Percentiles rank a stretch among this genome's conserved stretches.
Evolutionary conservation across 2,113 vertebrate species (phyloP).

Genomic region (Eulemur macaco): DNA sequence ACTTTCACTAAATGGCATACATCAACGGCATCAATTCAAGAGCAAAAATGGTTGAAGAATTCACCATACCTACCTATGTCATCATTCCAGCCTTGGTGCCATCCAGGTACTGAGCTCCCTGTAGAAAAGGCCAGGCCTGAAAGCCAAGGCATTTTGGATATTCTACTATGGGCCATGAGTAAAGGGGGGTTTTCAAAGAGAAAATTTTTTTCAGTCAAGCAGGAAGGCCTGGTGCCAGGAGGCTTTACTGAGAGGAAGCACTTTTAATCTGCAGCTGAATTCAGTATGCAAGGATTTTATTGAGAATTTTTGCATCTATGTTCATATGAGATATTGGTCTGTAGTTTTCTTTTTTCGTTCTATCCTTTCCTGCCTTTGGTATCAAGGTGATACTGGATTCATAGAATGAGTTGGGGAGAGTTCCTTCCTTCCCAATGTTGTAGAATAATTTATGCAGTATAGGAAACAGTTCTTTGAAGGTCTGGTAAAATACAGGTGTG

Average conservation of each 20-base stretch:
- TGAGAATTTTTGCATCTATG: too few species aligned
- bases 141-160: constrained; percentile 61
- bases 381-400: too few species aligned
- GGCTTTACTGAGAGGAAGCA: constrained; percentile 76
- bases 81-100: constrained; percentile 77
- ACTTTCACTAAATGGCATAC: constrained; percentile 88
- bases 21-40: constrained; percentile 82
- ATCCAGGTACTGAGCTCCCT: constrained; percentile 57
- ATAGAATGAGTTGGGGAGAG: too few species aligned
- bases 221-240: constrained; percentile 69
- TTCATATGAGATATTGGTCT: too few species aligned
- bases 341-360: too few species aligned
- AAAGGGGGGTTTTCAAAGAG: constrained; percentile 47
- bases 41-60: constrained; percentile 81
- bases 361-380: too few species aligned
- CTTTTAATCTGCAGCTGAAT: neutral
- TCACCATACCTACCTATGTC: constrained; percentile 83
- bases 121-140: constrained; percentile 74
- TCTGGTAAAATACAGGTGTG: too few species aligned
- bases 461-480: too few species aligned
- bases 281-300: too few species aligned
- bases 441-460: too few species aligned
- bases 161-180: constrained; percentile 58
- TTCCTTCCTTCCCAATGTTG: too few species aligned
- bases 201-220: constrained; percentile 75